A percentile compares a stretch with the other conserved stretches of the same genome.
Evolutionary conservation across 2,113 vertebrate species (phyloP).

Genomic region (Cephalopterus ornatus): DNA sequence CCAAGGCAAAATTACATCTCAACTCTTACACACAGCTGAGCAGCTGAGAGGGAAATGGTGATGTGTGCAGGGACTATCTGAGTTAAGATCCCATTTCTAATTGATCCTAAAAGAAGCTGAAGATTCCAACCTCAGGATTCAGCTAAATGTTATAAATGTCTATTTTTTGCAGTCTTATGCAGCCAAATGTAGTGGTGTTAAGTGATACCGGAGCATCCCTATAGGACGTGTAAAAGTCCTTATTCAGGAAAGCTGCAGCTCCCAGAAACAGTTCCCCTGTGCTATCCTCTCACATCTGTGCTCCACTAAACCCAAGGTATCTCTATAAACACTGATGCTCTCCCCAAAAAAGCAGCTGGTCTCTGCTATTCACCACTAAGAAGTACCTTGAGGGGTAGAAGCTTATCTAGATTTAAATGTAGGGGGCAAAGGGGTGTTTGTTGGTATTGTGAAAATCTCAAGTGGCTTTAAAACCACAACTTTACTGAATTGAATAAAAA

Average conservation of each 20-base stretch:
- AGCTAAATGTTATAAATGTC: neutral
- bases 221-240: neutral
- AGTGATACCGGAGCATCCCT: neutral
- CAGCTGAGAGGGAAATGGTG: neutral
- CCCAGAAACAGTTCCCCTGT: neutral
- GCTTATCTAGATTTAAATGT: neutral
- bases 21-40: conserved; percentile 13
- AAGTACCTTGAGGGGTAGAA: neutral
- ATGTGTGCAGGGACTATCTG: neutral
- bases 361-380: neutral
- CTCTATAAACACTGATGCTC: neutral
- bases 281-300: neutral
- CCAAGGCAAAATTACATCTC: conserved; percentile 62
- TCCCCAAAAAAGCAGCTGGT: neutral
- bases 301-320: neutral
- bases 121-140: neutral
- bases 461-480: neutral
- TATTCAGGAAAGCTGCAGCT: neutral
- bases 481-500: neutral
- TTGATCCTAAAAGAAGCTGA: neutral
- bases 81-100: conserved; percentile 13
- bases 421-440: neutral
- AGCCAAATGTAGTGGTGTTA: neutral
- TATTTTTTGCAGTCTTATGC: neutral
- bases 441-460: neutral